Percentiles rank a stretch among this genome's conserved stretches.
phyloP scores from a whole-genome alignment of 2,113 vertebrate genomes.

The Synodontis membranacea region DNA sequence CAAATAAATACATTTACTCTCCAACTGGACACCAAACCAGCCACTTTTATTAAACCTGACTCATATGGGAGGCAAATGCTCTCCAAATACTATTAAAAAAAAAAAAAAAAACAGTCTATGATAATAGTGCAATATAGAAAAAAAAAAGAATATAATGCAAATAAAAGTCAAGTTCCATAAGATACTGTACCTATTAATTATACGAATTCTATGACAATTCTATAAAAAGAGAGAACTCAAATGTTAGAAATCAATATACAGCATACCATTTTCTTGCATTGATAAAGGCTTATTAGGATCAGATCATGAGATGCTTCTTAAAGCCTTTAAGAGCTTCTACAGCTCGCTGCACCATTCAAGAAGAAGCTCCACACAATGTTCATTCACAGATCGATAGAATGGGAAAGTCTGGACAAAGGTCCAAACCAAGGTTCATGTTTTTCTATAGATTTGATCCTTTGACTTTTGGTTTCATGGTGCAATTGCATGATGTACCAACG shows the following conservation, averaged over 20 bases:
- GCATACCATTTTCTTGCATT: neutral
- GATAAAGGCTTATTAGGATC: neutral
- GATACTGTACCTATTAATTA: neutral
- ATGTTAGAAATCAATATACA: neutral
- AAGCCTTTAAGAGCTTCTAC: neutral
- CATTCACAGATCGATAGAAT: neutral
- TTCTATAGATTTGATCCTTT: too few relatives aligned
- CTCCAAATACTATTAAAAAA: neutral
- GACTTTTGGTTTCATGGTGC: too few relatives aligned
- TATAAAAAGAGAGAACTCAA: neutral
- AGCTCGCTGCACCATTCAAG: neutral
- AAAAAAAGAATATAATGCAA: neutral
- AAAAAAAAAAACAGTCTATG: too few relatives aligned
- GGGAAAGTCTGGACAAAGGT: too few relatives aligned
- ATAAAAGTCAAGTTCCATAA: neutral
- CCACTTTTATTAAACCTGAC: neutral
- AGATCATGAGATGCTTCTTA: neutral
- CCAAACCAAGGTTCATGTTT: too few relatives aligned
- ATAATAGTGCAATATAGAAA: neutral
- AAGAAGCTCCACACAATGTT: neutral
- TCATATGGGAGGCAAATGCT: neutral
- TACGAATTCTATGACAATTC: neutral
- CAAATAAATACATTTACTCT: neutral
- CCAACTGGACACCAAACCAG: neutral
- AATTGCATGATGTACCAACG: too few relatives aligned